Evolutionary conservation across 2,113 vertebrate species (phyloP), one percentile per base, ranked within the genome.

Genomic region (Tinamus guttatus): DNA sequence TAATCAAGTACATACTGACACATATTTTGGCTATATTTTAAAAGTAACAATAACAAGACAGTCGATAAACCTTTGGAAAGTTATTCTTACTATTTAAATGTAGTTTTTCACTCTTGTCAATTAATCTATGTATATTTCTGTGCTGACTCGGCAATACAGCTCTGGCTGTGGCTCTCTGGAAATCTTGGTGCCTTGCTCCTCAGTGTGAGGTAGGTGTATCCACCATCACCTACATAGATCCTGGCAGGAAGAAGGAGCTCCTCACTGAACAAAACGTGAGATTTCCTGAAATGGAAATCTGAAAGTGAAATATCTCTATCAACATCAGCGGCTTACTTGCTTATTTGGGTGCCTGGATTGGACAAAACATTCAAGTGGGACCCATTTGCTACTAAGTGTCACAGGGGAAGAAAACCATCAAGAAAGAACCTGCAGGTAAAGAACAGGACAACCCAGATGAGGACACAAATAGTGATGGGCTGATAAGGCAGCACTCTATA

Each of bases 281-380:
- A 52, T 87, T 90, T 75, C 65, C 65, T 24, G 21, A 49, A 49
- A 24, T 8, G 21, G 81, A 81, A 41, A 74, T 60, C 2, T 78
- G 36, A 15, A 2, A 40, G 8, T 16, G 38, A 36, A 18, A 25
- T 59, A 85, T 58, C 70, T 40, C 5, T 9, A 8, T 10, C 63
- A 85, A 30, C 3, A 19, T 90, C 74, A 11, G 1, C 30, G 65
- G 74, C 4, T 60, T 90, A 19, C 52, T 52, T 3, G 1, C 32
- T 15, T 24, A 62, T 24, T 75, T 64, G 10, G 82, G 17, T 0
- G 0, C 0, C 0, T 28, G 68, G 28, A 49, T 2, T 65, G 38
- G 79, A 25, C 10, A 51, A 62, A 79, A 54, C 43, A 36, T 10
- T 43, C 28, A 41, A 25, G 27, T 1, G 5, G 73, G 4, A 6